Evolutionary conservation across 2,888 invertebrate genomes (phyloP), one percentile per base, ranked within the genome.

Genomic region (Epiblema foenella): DNA sequence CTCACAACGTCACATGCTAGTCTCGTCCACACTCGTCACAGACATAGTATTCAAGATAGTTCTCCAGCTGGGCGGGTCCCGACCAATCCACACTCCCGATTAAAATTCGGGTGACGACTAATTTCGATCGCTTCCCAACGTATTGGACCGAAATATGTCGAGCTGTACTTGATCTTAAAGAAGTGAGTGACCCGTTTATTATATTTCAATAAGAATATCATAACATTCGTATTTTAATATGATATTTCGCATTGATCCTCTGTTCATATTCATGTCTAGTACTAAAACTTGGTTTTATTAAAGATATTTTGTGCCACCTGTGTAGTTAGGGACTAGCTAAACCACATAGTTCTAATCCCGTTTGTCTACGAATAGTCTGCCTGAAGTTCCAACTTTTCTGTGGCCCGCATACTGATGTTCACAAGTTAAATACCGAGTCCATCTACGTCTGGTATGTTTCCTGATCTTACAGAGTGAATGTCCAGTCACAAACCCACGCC

Each of bases 401-500:
- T 24, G 42, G 29, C 17, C 46, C 24, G 60, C 63, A 63, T 63
- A 49, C 52, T 37, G 56, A 56, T 33, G 56, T 54, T 42, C 51
- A 57, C 33, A 51, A 63, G 51, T 63, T 18, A 42, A 67, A 67
- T 59, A 17, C 33, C 18, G 51, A 68, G 54, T 60, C n/a, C 49
- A 57, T 49, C 18, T 46, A 15, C 15, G 7, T 4, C n/a, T 46
- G 12, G 42, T 57, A 66, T 56, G 15, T 42, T 46, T 17, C 9
- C 51, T 9, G 42, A 24, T 18, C 17, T 46, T 24, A 1, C 9
- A 18, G 65, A 58, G 37, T 58, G 56, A 5, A 46, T 51, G 56
- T 57, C 64, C 54, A 59, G 69, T 59, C 65, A 68, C 54, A 65
- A 65, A 59, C 17, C 20, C 49, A 37, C 58, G 59, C 59, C 42